These are phyloP conservation scores for Osmerus mordax DNA, from an alignment of 2,113 vertebrate genomes.

Conservation along the genomic window DNA sequence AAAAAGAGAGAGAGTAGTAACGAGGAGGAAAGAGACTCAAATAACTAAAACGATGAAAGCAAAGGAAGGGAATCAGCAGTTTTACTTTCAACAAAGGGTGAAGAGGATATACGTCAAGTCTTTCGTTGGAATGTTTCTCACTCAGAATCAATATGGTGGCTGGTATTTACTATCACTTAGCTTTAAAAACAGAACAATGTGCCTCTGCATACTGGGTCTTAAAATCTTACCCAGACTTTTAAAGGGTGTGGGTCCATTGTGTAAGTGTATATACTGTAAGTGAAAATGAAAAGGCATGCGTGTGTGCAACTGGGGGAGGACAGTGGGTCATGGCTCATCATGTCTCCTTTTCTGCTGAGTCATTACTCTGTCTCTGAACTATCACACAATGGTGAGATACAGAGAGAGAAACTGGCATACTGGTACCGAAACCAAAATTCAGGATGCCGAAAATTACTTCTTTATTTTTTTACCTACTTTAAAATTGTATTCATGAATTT, in stretches of 20 bases:
- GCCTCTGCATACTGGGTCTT: background rate
- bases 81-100: background rate
- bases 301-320: background rate
- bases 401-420: too few species aligned
- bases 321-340: background rate
- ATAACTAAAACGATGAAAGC: background rate
- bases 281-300: background rate
- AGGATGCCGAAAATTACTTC: too few species aligned
- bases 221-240: conserved; percentile 27
- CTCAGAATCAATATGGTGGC: background rate
- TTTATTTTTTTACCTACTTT: too few species aligned
- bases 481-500: too few species aligned
- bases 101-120: too few species aligned
- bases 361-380: background rate
- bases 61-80: background rate
- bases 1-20: background rate
- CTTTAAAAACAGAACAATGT: background rate
- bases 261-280: background rate
- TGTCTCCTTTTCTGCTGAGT: conserved; percentile 21
- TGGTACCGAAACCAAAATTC: too few species aligned
- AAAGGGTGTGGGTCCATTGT: conserved; percentile 6
- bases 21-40: background rate
- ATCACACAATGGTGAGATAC: background rate
- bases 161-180: background rate
- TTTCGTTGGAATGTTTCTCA: background rate